A percentile compares a stretch with the other conserved stretches of the same genome.
Evolutionary conservation across 2,888 invertebrate species (phyloP).

Genomic region (Sialis fuliginosa): DNA sequence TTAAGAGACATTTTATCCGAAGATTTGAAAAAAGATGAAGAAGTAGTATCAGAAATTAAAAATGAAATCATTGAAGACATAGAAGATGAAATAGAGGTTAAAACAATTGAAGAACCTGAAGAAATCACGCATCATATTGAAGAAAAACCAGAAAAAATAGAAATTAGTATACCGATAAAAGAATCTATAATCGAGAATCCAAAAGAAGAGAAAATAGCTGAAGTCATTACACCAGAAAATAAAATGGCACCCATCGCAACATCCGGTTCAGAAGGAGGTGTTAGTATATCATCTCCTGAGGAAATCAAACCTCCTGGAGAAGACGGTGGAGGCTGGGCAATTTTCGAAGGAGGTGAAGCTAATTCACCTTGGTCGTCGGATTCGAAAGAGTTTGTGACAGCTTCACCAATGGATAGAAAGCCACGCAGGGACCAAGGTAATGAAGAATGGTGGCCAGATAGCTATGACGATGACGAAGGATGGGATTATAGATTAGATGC

Average conservation of each 20-base stretch:
- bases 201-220: conserved; percentile 6
- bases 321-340: conserved; percentile 36
- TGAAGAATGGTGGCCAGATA: conserved; percentile 26
- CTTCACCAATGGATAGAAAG: conserved; percentile 29
- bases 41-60: conserved; percentile 22
- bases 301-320: conserved; percentile 17
- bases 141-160: no score
- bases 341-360: conserved; percentile 35
- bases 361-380: conserved; percentile 67
- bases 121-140: conserved; percentile 7
- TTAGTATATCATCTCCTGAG: conserved; percentile 17
- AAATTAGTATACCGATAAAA: conserved; percentile 4
- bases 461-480: conserved; percentile 25
- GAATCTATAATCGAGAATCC: conserved; percentile 8
- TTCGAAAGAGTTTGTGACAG: conserved; percentile 39
- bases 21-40: conserved; percentile 24
- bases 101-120: conserved; percentile 12
- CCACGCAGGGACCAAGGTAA: conserved; percentile 24
- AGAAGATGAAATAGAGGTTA: conserved; percentile 16
- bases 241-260: conserved; percentile 7
- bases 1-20: conserved; percentile 56
- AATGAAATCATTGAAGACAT: conserved; percentile 12
- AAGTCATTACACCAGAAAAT: conserved; percentile 6
- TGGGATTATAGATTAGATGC: conserved; percentile 14
- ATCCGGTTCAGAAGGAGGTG: no score